Base-by-base conservation (phyloP, 2,113 vertebrate species). In the Rhagologus leucostigma region DNA sequence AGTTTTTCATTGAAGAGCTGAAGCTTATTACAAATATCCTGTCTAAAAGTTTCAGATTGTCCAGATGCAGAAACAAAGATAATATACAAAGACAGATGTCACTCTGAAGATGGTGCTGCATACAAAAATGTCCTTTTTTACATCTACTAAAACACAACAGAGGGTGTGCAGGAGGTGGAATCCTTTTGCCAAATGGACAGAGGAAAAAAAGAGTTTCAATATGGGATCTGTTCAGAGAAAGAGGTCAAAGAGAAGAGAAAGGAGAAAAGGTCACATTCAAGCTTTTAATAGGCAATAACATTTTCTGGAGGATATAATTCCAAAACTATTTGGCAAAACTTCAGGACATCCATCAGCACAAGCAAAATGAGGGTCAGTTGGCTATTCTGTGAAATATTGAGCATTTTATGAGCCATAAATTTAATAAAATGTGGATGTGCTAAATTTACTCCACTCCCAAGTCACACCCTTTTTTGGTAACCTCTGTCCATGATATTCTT, bases 381-480 rank as follows among this genome's bases (percentile, higher is more conserved):
- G 97, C 92, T 91, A 96, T 93, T 93, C 92, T 90, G 73, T 95
- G 62, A 96, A 96, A 97, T 97, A 97, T 81, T 74, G 90, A 96
- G 76, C 87, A 91, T 96, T 96, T 96, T 90, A 91, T 95, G 95
- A 96, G 93, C 95, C 84, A 96, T 97, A 95, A 96, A 97, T 91
- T 92, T 90, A 79, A 94, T 74, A 95, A 96, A 96, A 96, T 82
- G 94, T 96, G 87, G 84, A 97, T 96, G 93, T 94, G 90, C 96
- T 97, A 95, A 97, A 96, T 96, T 96, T 97, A 95, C 79, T 80
- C 65, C 68, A 64, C 78, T 93, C 89, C 80, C 82, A 95, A 96
- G 95, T 94, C 90, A 96, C 95, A 96, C 96, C 94, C 96, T 97
- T 97, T 97, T 97, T 97, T 97, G 96, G 96, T 97, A 97, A 97